Evolutionary conservation across 1,140 invertebrate genomes (phyloP).

Genomic region (Cephus cinctus): DNA sequence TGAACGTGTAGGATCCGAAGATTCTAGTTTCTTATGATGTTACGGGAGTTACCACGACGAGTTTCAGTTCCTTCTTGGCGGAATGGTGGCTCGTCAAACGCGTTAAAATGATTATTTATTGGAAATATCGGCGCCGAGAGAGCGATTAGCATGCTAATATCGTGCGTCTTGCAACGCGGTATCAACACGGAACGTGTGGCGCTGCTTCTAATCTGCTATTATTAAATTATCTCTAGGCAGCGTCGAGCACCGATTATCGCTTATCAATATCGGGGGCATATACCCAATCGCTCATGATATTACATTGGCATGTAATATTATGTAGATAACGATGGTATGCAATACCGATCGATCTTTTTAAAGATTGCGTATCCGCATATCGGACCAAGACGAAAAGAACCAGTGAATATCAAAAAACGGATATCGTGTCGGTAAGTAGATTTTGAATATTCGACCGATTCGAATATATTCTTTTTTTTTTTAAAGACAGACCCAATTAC

Average conservation of each 20-base stretch:
- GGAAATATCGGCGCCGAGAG: constrained; percentile 23
- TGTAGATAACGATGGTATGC: constrained; percentile 31
- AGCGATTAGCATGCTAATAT: constrained; percentile 35
- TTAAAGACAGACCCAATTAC: too few species aligned
- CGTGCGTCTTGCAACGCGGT: neutral
- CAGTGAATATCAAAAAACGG: too few species aligned
- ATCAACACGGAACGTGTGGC: too few species aligned
- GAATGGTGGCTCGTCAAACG: constrained; percentile 5
- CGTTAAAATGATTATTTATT: constrained; percentile 36
- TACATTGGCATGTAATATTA: constrained; percentile 21
- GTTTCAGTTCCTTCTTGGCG: neutral
- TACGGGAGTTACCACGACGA: too few species aligned
- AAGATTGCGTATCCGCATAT: too few species aligned
- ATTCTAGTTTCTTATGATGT: too few species aligned
- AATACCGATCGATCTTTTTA: neutral
- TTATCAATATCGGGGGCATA: constrained; percentile 30
- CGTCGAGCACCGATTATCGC: constrained; percentile 22
- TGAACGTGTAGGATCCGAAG: too few species aligned
- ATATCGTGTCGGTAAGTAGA: too few species aligned
- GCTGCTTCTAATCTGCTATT: constrained; percentile 29
- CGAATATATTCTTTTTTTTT: too few species aligned
- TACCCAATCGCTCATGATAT: constrained; percentile 3
- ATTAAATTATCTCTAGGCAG: constrained; percentile 32
- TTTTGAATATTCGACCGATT: too few species aligned
- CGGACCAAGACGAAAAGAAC: too few species aligned